A percentile compares a stretch with the other conserved stretches of the same genome.
Evolutionary conservation across 2,113 vertebrate genomes (phyloP).

Genomic region (Smithornis capensis): DNA sequence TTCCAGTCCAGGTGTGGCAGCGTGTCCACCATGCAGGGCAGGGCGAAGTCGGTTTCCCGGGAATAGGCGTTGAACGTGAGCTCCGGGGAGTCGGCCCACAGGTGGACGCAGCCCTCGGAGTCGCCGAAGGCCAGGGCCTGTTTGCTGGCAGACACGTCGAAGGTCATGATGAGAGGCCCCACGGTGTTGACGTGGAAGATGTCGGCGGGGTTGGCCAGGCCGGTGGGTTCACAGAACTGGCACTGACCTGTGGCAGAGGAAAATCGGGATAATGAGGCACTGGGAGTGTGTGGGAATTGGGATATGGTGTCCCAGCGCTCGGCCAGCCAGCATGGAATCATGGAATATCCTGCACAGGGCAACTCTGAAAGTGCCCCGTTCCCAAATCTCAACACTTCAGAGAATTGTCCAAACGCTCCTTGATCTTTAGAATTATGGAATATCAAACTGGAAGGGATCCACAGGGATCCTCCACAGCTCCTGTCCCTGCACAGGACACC

Average conservation of each 20-base stretch:
- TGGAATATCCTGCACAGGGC: not conserved
- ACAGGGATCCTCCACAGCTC: not conserved
- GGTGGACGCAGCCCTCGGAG: constrained; percentile 92
- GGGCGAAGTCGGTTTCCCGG: constrained; percentile 91
- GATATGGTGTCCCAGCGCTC: fast-evolving
- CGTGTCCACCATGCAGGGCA: constrained; percentile 92
- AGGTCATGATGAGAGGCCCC: constrained; percentile 95
- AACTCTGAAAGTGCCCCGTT: not conserved
- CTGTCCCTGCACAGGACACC: not conserved
- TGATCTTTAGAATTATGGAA: not conserved
- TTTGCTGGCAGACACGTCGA: constrained; percentile 94
- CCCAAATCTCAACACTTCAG: not conserved
- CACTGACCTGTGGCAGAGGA: constrained; percentile 82
- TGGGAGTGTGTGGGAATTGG: fast-evolving
- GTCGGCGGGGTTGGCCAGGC: constrained; percentile 91
- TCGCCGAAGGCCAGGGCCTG: constrained; percentile 95
- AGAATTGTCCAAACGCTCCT: not conserved
- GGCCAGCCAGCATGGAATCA: fast-evolving
- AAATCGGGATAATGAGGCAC: not conserved
- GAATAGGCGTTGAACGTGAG: constrained; percentile 92
- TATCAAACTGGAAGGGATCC: not conserved
- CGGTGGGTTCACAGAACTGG: constrained; percentile 98
- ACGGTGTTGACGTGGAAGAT: constrained; percentile 95
- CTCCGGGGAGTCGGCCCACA: constrained; percentile 92
- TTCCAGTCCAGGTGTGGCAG: constrained; percentile 95